Evolutionary conservation across 2,113 vertebrate species (phyloP), one percentile per base, ranked within the genome.

Genomic region (Ciconia maguari): DNA sequence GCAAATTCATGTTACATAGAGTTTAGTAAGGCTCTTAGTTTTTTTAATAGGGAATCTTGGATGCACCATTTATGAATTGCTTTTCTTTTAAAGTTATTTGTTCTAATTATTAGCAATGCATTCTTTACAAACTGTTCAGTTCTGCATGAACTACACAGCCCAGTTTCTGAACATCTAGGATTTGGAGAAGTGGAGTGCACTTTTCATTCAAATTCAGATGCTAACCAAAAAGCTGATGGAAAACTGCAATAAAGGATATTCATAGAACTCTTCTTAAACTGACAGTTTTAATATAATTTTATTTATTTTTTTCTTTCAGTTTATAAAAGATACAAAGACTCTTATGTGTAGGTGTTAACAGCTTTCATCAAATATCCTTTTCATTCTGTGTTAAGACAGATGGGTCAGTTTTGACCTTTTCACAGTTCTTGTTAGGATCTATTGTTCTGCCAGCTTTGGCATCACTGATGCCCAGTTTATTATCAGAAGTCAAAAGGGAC

Each of bases 331-430:
- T 60, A 27, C 36, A 44, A 42, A 62, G 44, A 14, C 8, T 44
- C 51, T 14, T 36, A 13, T 51, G 34, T 27, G 10, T 81, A 76
- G 11, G 11, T 38, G 60, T 54, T 87, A 90, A 32, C 26, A 75
- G 26, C 16, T 79, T 72, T 66, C 27, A 76, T 91, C 61, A 92
- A 54, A 93, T 68, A 85, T 76, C 44, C 18, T 82, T 52, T 96
- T 72, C 18, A 36, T 83, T 72, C 68, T 90, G 44, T 83, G 36
- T 90, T 75, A 71, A 76, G 70, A 84, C 38, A 92, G 65, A 69
- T 65, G 49, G 62, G 65, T 84, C 80, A 76, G 57, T 79, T 95
- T 75, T 91, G 90, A 95, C 83, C 74, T 95, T 89, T 92, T 82
- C 74, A 76, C 26, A 42, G 27, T 49, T 84, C 65, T 87, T 89